Evolutionary conservation across 2,797 vertebrate genomes (phyloP), one percentile per base, ranked within the genome.

Genomic region (Pipistrellus kuhlii): DNA sequence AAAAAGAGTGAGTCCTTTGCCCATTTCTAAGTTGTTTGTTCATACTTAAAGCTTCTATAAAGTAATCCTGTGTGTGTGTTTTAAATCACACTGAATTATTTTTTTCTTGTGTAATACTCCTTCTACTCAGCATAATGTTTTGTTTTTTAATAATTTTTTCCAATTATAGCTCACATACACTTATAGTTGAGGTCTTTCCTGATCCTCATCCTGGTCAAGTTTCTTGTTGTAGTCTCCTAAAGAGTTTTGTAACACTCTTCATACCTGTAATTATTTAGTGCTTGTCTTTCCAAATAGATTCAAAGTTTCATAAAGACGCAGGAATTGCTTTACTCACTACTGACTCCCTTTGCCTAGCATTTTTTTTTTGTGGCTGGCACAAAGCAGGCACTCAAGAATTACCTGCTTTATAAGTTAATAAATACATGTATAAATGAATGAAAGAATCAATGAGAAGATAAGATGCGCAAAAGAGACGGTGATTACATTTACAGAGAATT

Each of bases 301-400:
- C 55, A 41, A 93, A 78, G n/a, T 82, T 78, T 88, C n/a, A 53
- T 53, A 46, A 90, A 14, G 21, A 92, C 20, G 76, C 11, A 13
- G 12, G 44, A 89, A 84, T 88, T 93, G n/a, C 91, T 87, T 94
- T 71, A 88, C 53, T 92, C n/a, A 68, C 57, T 55, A n/a, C 55
- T 84, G 44, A 85, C 66, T 93, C 18, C 59, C n/a, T 41, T 91
- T 78, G 53, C n/a, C 18, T 66, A 78, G n/a, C 1, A 57, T 46
- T 68, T 75, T 57, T 55, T 17, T 55, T 62, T 25, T 72, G 75
- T 64, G 41, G 48, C 38, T 87, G 51, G 57, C 12, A 90, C 76
- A 93, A 93, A 87, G 76, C 21, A 73, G 64, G 38, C 1, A 83
- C 41, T 91, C 21, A 77, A 35, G 41, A 91, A 75, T 51, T 23